A percentile compares a stretch with the other conserved stretches of the same genome.
These are phyloP conservation scores for Ylistrum balloti DNA, from an alignment of 1,140 invertebrate species.

Conservation along the genomic window DNA sequence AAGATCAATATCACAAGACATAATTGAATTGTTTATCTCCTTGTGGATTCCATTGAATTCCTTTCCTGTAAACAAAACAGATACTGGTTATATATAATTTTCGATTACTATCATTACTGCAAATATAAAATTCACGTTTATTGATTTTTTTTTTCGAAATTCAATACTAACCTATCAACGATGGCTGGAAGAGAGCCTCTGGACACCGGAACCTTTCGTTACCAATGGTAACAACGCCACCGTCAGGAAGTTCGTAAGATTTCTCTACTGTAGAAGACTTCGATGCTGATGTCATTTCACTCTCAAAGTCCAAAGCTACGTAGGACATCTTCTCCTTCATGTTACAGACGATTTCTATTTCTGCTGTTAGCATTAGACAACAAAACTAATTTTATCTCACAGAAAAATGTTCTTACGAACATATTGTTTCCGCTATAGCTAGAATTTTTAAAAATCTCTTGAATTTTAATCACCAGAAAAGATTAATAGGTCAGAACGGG, in stretches of 20 bases:
- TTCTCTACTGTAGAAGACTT: neutral
- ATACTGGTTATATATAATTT: too few species aligned
- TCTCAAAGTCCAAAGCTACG: slow-evolving; percentile 87
- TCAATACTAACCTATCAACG: slow-evolving; percentile 40
- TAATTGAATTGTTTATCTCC: slow-evolving; percentile 94
- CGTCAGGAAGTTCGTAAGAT: slow-evolving; percentile 44
- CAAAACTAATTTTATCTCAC: too few species aligned
- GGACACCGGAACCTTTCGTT: slow-evolving; percentile 47
- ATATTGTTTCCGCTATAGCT: too few species aligned
- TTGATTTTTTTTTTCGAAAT: too few species aligned
- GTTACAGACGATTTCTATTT: slow-evolving; percentile 75
- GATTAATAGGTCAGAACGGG: too few species aligned
- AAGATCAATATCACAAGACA: slow-evolving; percentile 87
- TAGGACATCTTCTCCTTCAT: slow-evolving; percentile 93
- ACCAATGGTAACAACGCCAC: slow-evolving; percentile 9
- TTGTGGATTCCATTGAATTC: slow-evolving; percentile 78
- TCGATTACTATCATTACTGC: too few species aligned
- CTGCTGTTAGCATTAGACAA: slow-evolving; percentile 66
- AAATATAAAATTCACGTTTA: too few species aligned
- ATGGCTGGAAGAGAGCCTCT: slow-evolving; percentile 42
- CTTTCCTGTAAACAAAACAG: slow-evolving; percentile 60
- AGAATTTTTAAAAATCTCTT: too few species aligned
- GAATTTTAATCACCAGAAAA: too few species aligned
- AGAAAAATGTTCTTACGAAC: too few species aligned
- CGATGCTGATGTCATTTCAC: neutral